phyloP scores from a whole-genome alignment of 2,888 invertebrate species.

The Thelaira solivaga region DNA sequence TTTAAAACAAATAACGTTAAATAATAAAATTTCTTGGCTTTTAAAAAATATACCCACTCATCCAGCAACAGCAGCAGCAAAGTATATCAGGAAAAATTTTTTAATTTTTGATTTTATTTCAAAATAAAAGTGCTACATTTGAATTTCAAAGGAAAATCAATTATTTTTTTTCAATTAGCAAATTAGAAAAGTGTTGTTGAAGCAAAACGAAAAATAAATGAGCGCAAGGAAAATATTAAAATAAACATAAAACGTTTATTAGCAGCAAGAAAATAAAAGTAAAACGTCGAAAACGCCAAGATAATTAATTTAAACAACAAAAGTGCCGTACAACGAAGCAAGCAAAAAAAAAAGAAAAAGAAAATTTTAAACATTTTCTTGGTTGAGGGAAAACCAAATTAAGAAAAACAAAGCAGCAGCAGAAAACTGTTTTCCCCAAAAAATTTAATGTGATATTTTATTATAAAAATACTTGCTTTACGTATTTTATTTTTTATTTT shows the following conservation, averaged over 20 bases:
- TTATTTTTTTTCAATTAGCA: constrained; percentile 18
- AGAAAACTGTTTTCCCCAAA: constrained; percentile 43
- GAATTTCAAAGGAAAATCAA: neutral
- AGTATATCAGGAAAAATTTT: constrained; percentile 17
- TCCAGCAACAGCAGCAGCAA: constrained; percentile 16
- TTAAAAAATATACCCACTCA: constrained; percentile 13
- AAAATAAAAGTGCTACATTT: constrained; percentile 42
- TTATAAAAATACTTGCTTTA: constrained; percentile 48
- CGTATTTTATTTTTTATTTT: too few relatives aligned
- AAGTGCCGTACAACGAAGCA: constrained; percentile 55
- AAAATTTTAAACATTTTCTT: constrained; percentile 29
- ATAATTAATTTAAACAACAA: constrained; percentile 18
- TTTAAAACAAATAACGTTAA: too few relatives aligned
- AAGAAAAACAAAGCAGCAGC: constrained; percentile 4
- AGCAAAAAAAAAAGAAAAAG: constrained; percentile 32
- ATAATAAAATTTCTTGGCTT: constrained; percentile 32
- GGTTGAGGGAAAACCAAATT: constrained; percentile 2
- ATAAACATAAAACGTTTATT: constrained; percentile 38
- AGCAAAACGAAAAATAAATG: constrained; percentile 48
- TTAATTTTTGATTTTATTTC: too few relatives aligned
- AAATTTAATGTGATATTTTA: constrained; percentile 60
- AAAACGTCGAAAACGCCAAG: too few relatives aligned
- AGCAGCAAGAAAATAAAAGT: neutral
- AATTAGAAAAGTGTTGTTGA: constrained; percentile 36
- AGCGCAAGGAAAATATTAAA: constrained; percentile 24